A percentile compares a stretch with the other conserved stretches of the same genome.
Conservation (phyloP, 2,113 vertebrate species). For the Nycticebus coucang region DNA sequence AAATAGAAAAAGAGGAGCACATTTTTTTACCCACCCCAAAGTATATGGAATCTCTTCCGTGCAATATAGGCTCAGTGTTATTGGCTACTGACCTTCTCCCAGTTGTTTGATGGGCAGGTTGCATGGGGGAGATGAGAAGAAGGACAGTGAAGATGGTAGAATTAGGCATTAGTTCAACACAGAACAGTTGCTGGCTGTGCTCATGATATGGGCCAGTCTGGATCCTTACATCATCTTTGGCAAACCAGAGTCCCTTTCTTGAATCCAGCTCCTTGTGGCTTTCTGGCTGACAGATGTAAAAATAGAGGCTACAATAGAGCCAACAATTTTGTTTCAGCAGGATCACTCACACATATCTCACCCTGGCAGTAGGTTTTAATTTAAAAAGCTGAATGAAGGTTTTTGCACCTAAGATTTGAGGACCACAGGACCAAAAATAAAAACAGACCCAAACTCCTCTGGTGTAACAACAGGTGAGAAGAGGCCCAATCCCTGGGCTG, state of each 20-base stretch:
- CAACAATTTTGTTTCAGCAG: constrained; percentile 56
- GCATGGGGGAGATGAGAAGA: not conserved
- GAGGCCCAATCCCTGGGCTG: not conserved
- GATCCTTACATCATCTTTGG: constrained; percentile 57
- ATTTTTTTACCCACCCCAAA: not conserved
- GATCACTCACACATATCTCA: constrained; percentile 50
- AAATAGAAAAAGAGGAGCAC: constrained; percentile 63
- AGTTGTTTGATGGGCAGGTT: not conserved
- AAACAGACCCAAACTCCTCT: not conserved
- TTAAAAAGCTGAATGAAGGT: constrained; percentile 70
- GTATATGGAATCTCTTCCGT: not conserved
- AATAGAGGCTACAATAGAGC: constrained; percentile 50
- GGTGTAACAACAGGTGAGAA: too few relatives aligned
- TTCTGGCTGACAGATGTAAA: constrained; percentile 72
- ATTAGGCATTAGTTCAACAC: not conserved
- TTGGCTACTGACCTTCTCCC: not conserved
- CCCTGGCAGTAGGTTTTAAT: constrained; percentile 63
- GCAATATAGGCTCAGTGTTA: not conserved
- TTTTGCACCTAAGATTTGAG: constrained; percentile 56
- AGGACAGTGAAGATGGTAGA: not conserved
- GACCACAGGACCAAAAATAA: not conserved
- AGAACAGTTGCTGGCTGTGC: constrained; percentile 10
- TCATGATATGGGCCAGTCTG: not conserved
- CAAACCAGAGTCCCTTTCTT: constrained; percentile 9
- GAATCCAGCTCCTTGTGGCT: not conserved